Percentiles rank a stretch among this genome's conserved stretches.
These are phyloP conservation scores for Reticulitermes lucifugus DNA, from an alignment of 2,888 invertebrate species.

Conservation along the genomic window DNA sequence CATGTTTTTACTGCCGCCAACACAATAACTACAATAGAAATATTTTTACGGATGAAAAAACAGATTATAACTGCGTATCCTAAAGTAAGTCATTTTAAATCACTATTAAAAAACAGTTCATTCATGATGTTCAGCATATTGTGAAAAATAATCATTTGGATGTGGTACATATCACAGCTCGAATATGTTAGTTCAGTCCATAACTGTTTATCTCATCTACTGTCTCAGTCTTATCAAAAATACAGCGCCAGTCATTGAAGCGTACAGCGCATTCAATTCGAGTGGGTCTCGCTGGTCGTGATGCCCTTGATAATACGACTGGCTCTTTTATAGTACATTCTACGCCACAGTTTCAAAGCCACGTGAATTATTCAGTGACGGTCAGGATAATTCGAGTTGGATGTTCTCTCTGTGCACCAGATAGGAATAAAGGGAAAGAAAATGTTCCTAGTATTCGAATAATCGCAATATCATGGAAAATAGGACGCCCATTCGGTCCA, in stretches of 20 bases:
- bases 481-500: too few relatives aligned
- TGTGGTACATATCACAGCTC: neutral
- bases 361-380: neutral
- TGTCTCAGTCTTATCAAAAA: neutral
- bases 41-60: too few relatives aligned
- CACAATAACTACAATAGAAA: too few relatives aligned
- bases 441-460: too few relatives aligned
- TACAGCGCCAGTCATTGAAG: neutral
- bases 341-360: neutral
- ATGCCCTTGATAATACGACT: neutral
- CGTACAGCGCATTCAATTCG: neutral
- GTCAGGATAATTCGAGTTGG: neutral
- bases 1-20: too few relatives aligned
- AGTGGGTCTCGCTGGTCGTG: neutral
- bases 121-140: too few relatives aligned
- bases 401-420: too few relatives aligned
- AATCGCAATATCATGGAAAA: too few relatives aligned
- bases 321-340: neutral
- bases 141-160: neutral
- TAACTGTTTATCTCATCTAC: neutral
- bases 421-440: too few relatives aligned
- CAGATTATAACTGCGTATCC: too few relatives aligned
- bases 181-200: neutral
- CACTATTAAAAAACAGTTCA: too few relatives aligned
- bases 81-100: too few relatives aligned